Evolutionary conservation across 2,888 invertebrate species (phyloP).

Genomic region (Orthosia gothica): DNA sequence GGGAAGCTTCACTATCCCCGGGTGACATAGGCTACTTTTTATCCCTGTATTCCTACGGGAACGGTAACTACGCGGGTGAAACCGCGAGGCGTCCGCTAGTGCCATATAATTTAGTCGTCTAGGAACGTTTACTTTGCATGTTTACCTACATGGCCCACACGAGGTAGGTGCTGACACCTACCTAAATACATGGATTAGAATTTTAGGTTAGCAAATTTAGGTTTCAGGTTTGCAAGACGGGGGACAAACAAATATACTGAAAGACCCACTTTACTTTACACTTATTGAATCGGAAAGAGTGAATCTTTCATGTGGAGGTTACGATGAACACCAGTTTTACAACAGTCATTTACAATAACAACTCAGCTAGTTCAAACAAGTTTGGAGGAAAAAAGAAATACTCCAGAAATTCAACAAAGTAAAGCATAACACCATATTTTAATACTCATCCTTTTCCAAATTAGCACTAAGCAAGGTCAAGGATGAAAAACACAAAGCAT

Average conservation of each 20-base stretch:
- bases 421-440: not conserved
- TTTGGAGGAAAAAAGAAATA: not conserved
- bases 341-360: not conserved
- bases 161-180: not conserved
- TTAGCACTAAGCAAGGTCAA: conserved; percentile 50
- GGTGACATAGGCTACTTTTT: no score
- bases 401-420: not conserved
- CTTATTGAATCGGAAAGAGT: no score
- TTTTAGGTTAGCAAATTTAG: conserved; percentile 1
- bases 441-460: conserved; percentile 24
- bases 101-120: not conserved
- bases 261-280: no score
- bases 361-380: not conserved
- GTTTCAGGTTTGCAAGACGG: not conserved
- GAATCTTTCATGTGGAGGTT: not conserved
- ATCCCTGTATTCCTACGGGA: no score
- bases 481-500: conserved; percentile 39
- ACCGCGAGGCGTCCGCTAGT: no score
- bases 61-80: no score
- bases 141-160: conserved; percentile 12
- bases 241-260: not conserved
- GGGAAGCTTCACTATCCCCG: no score
- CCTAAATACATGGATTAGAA: conserved; percentile 13
- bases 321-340: not conserved
- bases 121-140: not conserved